A percentile compares a stretch with the other conserved stretches of the same genome.
phyloP scores from a whole-genome alignment of 2,888 invertebrate species.

The Machimus rusticus region DNA sequence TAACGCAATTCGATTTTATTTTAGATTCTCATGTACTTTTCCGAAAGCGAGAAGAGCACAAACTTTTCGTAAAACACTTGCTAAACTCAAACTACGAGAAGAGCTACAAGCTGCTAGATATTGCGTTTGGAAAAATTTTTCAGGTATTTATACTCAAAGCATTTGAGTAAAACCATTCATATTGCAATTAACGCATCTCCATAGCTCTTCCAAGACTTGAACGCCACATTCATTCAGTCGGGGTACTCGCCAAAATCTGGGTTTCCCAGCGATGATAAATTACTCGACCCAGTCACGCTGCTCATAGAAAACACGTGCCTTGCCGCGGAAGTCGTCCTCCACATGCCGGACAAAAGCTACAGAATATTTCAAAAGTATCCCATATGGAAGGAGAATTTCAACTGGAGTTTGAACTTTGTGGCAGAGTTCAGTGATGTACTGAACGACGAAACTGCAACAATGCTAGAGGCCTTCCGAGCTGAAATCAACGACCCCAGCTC shows the following conservation, averaged over 20 bases:
- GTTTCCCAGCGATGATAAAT: slow-evolving; percentile 46
- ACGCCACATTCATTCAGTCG: slow-evolving; percentile 46
- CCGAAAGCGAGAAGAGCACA: slow-evolving; percentile 50
- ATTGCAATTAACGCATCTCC: neutral
- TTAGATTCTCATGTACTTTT: slow-evolving; percentile 50
- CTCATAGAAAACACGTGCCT: slow-evolving; percentile 36
- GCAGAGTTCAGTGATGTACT: slow-evolving; percentile 48
- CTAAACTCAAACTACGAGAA: slow-evolving; percentile 49
- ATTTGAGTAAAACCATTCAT: neutral
- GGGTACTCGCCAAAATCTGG: slow-evolving; percentile 46
- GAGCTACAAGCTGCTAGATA: slow-evolving; percentile 50
- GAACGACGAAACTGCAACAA: slow-evolving; percentile 48
- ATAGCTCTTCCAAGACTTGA: slow-evolving; percentile 50
- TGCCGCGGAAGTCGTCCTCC: slow-evolving; percentile 50
- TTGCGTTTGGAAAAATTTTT: slow-evolving; percentile 51
- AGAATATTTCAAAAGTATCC: slow-evolving; percentile 46
- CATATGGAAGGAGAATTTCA: slow-evolving; percentile 49
- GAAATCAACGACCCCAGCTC: slow-evolving; percentile 50
- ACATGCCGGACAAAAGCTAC: slow-evolving; percentile 52
- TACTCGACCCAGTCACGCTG: neutral
- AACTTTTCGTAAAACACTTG: slow-evolving; percentile 49
- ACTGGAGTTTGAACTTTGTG: slow-evolving; percentile 51
- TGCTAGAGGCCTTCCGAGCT: slow-evolving; percentile 49
- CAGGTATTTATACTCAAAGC: slow-evolving; percentile 43
- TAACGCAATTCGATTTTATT: neutral